Evolutionary conservation across 2,888 invertebrate species (phyloP), one percentile per base, ranked within the genome.

Genomic region (Thumatha senex): DNA sequence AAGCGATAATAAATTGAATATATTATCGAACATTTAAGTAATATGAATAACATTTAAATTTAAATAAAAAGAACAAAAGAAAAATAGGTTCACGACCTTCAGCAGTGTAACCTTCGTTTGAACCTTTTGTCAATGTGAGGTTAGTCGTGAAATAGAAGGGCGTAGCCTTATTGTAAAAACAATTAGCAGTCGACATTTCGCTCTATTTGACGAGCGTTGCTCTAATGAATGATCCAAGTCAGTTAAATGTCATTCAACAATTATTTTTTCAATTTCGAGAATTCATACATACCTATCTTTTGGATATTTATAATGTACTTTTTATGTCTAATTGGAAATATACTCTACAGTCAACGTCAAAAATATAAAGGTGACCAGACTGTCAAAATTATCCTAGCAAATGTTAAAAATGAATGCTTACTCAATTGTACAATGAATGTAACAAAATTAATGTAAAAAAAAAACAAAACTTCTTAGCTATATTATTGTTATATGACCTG

Each of bases 41-140:
- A 58, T 68, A 61, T 63, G 41, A 56, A 59, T 54, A 54, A 51
- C 54, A 40, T 60, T 54, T 52, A 63, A 61, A 57, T 53, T 50
- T 52, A 24, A 48, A 56, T 52, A 39, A 46, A 55, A 53, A 55
- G 55, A 44, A 48, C 51, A 48, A 54, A 44, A 54, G 47, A 61
- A 40, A 58, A 63, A 63, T 58, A 35, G 44, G 47, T 44, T 31
- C 29, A 10, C 39, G 56, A 59, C 66, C 61, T 67, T 48, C 48
- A 12, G 2, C 34, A 48, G 12, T n/a, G 46, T 57, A 57, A 51
- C 56, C 54, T 65, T 60, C 48, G 54, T 55, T 49, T 47, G 42
- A 53, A 56, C 39, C 55, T 55, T 52, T 67, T 67, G 67, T 64
- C 49, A 42, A 46, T 49, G 49, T 42, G 13, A 49, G 57, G 29